Base-by-base conservation (phyloP, 2,888 invertebrate genomes). In the Drosophila pegasa region DNA sequence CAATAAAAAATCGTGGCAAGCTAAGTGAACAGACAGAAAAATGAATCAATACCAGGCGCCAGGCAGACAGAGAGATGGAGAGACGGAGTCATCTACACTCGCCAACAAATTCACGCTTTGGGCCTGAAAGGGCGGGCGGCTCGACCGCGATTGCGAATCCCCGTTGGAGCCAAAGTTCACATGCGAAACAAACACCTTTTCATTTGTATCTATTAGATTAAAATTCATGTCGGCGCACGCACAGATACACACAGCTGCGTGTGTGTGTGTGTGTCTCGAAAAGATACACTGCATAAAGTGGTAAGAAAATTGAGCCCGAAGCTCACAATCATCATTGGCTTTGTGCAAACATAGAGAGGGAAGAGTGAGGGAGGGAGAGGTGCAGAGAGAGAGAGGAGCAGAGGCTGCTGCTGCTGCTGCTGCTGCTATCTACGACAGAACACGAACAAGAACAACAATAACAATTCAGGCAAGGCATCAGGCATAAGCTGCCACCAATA, bases 191-290 rank as follows among this genome's bases (percentile, higher is more conserved):
- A 87, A 88, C 89, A 91, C 90, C 86, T 90, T 84, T 90, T 90
- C 90, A 91, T 91, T 91, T 91, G 91, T 91, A 91, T 90, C 91
- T 91, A 90, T 91, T 91, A 91, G 91, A 91, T 91, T 90, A 90
- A 90, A 90, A 90, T 90, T 90, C 90, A 89, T 91, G 90, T 90
- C 84, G 82, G 76, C 82, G 80, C 72, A 76, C 61, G 50, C 47
- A 56, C 50, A 73, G n/a, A 31, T 45, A 43, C 54, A 51, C 56
- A 67, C 55, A 72, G 52, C 65, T n/a, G 33, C 33, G 10, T 52
- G 33, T 54, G 35, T 41, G 3, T 48, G 27, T 55, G n/a, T 55
- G 10, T 48, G 48, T 51, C 33, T 20, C 48, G 22, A 47, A 60
- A 59, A 71, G 60, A 66, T 73, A 73, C 71, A 72, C 55, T 55